phyloP scores from a whole-genome alignment of 2,888 invertebrate species.

The Eupithecia abbreviata region DNA sequence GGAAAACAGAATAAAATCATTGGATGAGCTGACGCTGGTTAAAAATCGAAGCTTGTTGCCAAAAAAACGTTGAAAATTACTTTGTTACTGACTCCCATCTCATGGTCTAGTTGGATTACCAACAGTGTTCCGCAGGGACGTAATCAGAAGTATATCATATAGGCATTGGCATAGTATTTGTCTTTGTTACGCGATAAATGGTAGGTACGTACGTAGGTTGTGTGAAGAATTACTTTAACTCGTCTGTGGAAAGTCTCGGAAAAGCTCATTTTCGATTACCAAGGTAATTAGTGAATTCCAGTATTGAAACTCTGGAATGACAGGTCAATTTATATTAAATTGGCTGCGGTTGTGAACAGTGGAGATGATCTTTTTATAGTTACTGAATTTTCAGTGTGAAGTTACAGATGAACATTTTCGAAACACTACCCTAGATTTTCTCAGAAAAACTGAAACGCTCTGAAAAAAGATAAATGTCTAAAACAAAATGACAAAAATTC shows the following conservation, averaged over 20 bases:
- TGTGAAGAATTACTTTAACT: background rate
- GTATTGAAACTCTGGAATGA: background rate
- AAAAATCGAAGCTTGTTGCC: conserved; percentile 21
- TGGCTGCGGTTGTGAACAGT: background rate
- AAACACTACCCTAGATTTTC: background rate
- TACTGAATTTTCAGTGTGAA: background rate
- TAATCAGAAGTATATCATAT: background rate
- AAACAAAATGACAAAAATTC: background rate
- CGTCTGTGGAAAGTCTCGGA: background rate
- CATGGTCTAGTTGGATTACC: conserved; percentile 37
- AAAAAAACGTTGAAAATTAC: conserved; percentile 34
- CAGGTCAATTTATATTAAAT: background rate
- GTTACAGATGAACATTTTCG: background rate
- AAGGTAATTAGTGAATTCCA: background rate
- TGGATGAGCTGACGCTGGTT: conserved; percentile 17
- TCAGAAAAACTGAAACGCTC: background rate
- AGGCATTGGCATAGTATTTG: background rate
- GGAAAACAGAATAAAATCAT: conserved; percentile 7
- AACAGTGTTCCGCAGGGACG: conserved; percentile 22
- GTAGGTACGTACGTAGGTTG: too few species aligned
- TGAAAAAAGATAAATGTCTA: background rate
- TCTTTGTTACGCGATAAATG: background rate
- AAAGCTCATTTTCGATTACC: background rate
- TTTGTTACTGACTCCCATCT: conserved; percentile 32
- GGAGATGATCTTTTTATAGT: background rate